These are phyloP conservation scores for Meandrusa payeni DNA, from an alignment of 2,888 invertebrate species.

Conservation along the genomic window DNA sequence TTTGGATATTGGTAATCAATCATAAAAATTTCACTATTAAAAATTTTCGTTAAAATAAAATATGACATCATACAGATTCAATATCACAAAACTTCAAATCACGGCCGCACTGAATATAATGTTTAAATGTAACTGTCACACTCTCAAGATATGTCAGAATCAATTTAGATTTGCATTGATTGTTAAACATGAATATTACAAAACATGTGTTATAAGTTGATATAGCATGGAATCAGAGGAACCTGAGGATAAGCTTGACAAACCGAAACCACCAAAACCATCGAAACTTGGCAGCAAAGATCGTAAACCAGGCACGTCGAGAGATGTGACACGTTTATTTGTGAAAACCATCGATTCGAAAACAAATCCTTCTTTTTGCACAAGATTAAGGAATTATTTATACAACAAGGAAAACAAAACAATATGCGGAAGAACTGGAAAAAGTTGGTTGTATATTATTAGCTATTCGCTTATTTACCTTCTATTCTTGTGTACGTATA, in stretches of 20 bases:
- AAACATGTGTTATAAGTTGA: conserved; percentile 7
- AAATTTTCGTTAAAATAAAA: too few relatives aligned
- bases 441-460: conserved; percentile 52
- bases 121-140: conserved; percentile 14
- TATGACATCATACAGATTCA: too few relatives aligned
- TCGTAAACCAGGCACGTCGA: conserved; percentile 27
- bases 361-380: conserved; percentile 32
- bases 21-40: too few relatives aligned
- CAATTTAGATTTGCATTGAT: neutral
- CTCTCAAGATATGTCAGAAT: conserved; percentile 5
- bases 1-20: too few relatives aligned
- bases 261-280: conserved; percentile 3
- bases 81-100: too few relatives aligned
- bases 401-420: conserved; percentile 47
- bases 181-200: conserved; percentile 14
- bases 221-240: conserved; percentile 13
- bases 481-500: conserved; percentile 52
- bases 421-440: conserved; percentile 48
- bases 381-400: too few relatives aligned
- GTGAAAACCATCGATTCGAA: too few relatives aligned
- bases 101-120: conserved; percentile 14
- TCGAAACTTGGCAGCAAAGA: conserved; percentile 11
- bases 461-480: conserved; percentile 54
- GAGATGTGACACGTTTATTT: too few relatives aligned
- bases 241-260: conserved; percentile 3